Evolutionary conservation across 2,888 invertebrate genomes (phyloP).

Genomic region (Rhorus exstirpatorius): DNA sequence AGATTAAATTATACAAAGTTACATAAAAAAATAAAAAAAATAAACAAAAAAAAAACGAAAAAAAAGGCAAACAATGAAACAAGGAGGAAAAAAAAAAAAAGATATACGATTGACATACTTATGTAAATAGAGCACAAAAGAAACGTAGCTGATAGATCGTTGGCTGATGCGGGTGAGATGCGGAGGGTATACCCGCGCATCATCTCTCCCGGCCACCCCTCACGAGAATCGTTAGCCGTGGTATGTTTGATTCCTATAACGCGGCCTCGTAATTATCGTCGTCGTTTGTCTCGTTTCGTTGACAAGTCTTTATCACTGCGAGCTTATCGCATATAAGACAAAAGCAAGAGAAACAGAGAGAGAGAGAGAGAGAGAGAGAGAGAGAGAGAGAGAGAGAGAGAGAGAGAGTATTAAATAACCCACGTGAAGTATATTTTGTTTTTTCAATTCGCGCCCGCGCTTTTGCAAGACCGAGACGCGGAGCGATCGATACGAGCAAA

Average conservation of each 20-base stretch:
- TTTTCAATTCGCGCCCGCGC: constrained; percentile 19
- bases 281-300: constrained; percentile 33
- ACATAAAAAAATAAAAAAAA: constrained; percentile 63
- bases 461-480: constrained; percentile 9
- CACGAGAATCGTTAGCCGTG: constrained; percentile 46
- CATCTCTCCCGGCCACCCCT: not conserved
- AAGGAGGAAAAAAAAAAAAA: constrained; percentile 41
- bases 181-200: constrained; percentile 36
- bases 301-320: constrained; percentile 4
- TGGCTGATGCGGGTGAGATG: constrained; percentile 72
- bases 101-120: constrained; percentile 73
- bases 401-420: constrained; percentile 42
- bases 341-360: constrained; percentile 33
- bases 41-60: constrained; percentile 60
- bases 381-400: constrained; percentile 37
- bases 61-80: constrained; percentile 60
- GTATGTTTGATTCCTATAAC: constrained; percentile 63
- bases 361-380: constrained; percentile 4
- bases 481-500: constrained; percentile 47
- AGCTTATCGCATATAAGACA: constrained; percentile 44
- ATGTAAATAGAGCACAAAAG: constrained; percentile 83
- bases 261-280: constrained; percentile 23
- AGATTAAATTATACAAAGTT: constrained; percentile 77
- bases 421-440: constrained; percentile 20
- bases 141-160: constrained; percentile 76